phyloP scores from a whole-genome alignment of 2,113 vertebrate genomes.

The Loxodonta africana region DNA sequence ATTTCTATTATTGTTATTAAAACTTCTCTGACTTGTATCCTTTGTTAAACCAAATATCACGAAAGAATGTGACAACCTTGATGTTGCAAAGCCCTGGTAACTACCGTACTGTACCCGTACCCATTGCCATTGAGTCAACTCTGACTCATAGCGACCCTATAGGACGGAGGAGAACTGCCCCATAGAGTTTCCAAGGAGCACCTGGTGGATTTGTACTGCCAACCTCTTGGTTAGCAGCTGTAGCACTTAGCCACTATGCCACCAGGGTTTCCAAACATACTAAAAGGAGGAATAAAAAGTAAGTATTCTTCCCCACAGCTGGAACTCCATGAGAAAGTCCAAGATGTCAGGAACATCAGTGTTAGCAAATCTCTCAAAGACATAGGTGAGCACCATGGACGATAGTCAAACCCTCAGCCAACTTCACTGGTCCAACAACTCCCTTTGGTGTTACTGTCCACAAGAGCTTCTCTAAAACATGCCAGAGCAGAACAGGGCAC shows the following conservation, averaged over 20 bases:
- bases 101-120: background rate
- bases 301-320: background rate
- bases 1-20: background rate
- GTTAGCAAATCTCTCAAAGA: background rate
- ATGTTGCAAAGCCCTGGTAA: background rate
- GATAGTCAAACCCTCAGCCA: background rate
- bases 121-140: no score
- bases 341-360: background rate
- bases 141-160: no score
- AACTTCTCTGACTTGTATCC: background rate
- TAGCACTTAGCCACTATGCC: no score
- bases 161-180: no score
- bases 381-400: rapidly evolving
- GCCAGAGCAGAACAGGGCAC: background rate
- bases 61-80: background rate
- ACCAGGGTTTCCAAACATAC: background rate
- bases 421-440: background rate
- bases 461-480: background rate
- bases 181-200: no score
- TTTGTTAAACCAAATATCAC: background rate
- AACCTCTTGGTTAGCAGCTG: no score
- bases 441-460: background rate
- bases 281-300: background rate
- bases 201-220: no score
- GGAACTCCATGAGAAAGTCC: background rate